Percentiles rank a stretch among this genome's conserved stretches.
Conservation (phyloP, 23 tunicate genomes). For the Corella eumyota region DNA sequence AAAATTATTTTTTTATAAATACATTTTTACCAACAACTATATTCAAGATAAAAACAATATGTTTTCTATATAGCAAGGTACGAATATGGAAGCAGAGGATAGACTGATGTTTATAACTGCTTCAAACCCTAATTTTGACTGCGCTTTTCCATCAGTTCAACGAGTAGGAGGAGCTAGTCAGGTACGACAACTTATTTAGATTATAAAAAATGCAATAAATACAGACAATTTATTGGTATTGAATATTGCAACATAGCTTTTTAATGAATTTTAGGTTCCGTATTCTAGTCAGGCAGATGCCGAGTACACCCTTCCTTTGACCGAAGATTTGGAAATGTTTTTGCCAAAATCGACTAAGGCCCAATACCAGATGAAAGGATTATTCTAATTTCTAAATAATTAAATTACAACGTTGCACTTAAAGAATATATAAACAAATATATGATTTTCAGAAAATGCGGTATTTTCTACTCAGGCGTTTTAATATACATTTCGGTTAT, state of each 20-base stretch:
- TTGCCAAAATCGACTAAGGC: conserved; percentile 11
- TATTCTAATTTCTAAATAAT: too few species aligned
- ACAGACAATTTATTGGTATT: too few species aligned
- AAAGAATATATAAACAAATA: too few species aligned
- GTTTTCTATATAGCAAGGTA: conserved; percentile 18
- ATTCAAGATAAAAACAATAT: neutral
- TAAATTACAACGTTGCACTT: too few species aligned
- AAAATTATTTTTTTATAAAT: too few species aligned
- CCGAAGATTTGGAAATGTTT: conserved; percentile 30
- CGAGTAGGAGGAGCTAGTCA: conserved; percentile 65
- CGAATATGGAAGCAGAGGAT: conserved; percentile 69
- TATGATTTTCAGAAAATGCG: too few species aligned
- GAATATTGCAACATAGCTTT: neutral
- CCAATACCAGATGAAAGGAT: conserved; percentile 11
- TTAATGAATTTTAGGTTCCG: conserved; percentile 21
- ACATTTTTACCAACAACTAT: too few species aligned
- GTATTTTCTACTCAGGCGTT: too few species aligned
- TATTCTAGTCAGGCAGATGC: conserved; percentile 44
- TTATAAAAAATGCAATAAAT: too few species aligned
- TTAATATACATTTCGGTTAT: too few species aligned
- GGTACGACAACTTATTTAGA: too few species aligned
- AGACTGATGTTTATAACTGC: conserved; percentile 75
- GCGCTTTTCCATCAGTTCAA: conserved; percentile 67
- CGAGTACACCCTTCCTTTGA: conserved; percentile 29
- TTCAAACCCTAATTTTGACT: conserved; percentile 42